A percentile compares a stretch with the other conserved stretches of the same genome.
phyloP scores from a whole-genome alignment of 2,797 vertebrate species.

The Sebastolobus altivelis region DNA sequence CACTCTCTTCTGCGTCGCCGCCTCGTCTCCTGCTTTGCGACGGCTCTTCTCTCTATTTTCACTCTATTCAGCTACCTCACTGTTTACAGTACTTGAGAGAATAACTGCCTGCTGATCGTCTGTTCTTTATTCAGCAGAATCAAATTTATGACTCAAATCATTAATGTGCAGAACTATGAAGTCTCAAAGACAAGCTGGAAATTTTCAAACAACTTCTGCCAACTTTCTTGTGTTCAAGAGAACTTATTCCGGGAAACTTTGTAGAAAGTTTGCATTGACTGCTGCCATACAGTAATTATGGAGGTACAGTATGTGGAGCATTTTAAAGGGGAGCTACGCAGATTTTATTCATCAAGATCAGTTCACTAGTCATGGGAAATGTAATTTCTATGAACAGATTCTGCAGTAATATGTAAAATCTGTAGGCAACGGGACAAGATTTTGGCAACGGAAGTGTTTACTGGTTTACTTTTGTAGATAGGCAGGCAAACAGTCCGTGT shows the following conservation, averaged over 20 bases:
- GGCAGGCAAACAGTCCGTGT: background rate
- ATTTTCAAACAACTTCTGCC: constrained; percentile 12
- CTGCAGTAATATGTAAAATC: background rate
- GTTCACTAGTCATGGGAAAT: background rate
- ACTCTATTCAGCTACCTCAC: constrained; percentile 3
- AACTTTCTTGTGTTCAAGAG: constrained; percentile 7
- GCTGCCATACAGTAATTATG: constrained; percentile 12
- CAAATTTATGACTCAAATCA: constrained; percentile 39
- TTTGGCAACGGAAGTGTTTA: background rate
- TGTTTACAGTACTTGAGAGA: constrained; percentile 17
- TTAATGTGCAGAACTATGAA: constrained; percentile 14
- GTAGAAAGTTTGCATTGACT: constrained; percentile 17
- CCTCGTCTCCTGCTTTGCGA: constrained; percentile 7
- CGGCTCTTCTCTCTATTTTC: constrained; percentile 13
- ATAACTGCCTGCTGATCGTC: background rate
- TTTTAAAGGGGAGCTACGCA: constrained; percentile 13
- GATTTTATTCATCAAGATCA: constrained; percentile 9
- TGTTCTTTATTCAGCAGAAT: constrained; percentile 30
- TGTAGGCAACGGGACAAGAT: background rate
- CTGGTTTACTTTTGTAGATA: background rate
- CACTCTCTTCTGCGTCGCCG: background rate
- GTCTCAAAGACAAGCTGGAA: constrained; percentile 20
- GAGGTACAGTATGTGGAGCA: background rate
- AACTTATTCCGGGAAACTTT: constrained; percentile 36
- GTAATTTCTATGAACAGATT: background rate